phyloP scores from a whole-genome alignment of 2,113 vertebrate genomes.

The Natator depressus region DNA sequence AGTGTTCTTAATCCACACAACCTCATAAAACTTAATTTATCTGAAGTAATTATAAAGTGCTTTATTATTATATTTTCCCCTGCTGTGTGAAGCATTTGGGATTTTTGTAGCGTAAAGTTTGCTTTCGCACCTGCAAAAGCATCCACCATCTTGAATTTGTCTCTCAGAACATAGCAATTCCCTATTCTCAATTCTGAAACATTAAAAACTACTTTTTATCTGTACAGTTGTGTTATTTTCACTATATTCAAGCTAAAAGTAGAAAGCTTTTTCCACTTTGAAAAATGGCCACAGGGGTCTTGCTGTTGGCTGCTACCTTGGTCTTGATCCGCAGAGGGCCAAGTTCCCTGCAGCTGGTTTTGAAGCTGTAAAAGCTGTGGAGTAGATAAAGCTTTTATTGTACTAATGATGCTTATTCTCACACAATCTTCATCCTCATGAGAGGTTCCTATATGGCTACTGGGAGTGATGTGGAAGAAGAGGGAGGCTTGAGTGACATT shows the following conservation, averaged over 20 bases:
- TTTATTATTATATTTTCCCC: background rate
- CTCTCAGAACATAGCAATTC: background rate
- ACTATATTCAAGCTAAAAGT: background rate
- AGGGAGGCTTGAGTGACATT: background rate
- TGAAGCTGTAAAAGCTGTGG: rapidly evolving
- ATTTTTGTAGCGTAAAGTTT: background rate
- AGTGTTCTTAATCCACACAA: background rate
- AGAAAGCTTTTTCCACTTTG: background rate
- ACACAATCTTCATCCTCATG: background rate
- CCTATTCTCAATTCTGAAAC: background rate
- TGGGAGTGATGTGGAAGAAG: background rate
- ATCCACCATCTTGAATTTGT: background rate
- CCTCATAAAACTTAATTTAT: background rate
- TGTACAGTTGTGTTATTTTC: background rate
- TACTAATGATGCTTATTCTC: background rate
- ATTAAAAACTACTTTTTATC: background rate
- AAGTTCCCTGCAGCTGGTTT: rapidly evolving
- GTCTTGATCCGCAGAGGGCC: background rate
- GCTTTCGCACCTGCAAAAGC: background rate
- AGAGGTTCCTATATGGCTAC: background rate
- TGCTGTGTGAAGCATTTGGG: background rate
- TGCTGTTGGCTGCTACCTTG: background rate
- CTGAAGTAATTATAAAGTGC: background rate
- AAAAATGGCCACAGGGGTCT: background rate
- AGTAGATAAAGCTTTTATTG: background rate